phyloP scores from a whole-genome alignment of 2,888 invertebrate genomes.

The Heliconius ethilla region DNA sequence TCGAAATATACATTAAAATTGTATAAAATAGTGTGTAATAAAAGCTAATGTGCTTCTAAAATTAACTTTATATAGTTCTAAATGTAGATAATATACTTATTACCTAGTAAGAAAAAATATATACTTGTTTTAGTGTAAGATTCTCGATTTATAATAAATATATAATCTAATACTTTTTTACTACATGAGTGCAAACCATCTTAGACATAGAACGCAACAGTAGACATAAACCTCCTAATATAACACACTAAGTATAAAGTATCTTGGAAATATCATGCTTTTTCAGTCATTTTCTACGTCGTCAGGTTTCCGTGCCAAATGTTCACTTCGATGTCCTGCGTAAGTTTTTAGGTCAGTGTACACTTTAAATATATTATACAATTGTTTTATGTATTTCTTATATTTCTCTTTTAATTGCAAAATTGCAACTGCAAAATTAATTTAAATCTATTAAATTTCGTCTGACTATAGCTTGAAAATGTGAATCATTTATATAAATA shows the following conservation, averaged over 20 bases:
- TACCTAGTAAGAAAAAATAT: no score
- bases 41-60: neutral
- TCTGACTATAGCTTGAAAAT: no score
- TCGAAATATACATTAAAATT: conserved; percentile 1
- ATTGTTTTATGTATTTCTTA: neutral
- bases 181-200: neutral
- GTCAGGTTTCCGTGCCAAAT: conserved; percentile 16
- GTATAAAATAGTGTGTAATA: neutral
- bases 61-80: neutral
- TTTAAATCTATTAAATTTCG: no score
- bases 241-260: neutral
- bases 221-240: neutral
- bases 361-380: conserved; percentile 3
- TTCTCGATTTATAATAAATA: no score
- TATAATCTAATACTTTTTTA: neutral
- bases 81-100: neutral
- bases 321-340: conserved; percentile 13
- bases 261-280: neutral
- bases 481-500: no score
- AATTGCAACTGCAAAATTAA: no score
- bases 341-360: conserved; percentile 1
- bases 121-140: no score
- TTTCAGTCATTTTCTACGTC: neutral
- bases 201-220: no score
- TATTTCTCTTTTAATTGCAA: neutral